Base-by-base conservation (phyloP, 1,140 invertebrate species). In the Coenobita brevimanus region DNA sequence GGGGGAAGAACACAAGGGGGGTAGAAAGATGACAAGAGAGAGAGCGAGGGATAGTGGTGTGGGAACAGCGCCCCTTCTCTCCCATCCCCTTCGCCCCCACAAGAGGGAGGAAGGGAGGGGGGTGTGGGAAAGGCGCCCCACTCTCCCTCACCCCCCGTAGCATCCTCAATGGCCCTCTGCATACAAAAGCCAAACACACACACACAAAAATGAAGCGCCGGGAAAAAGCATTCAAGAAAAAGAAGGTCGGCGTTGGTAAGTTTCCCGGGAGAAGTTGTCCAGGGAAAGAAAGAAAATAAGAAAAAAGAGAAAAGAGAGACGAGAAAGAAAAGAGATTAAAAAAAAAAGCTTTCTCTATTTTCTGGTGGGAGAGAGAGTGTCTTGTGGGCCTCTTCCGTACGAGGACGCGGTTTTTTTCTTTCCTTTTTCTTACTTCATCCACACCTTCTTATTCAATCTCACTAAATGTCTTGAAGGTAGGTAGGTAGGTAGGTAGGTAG, bases 151-250 rank as follows among this genome's bases (percentile, higher is more conserved):
- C 76, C n/a, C n/a, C 30, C 21, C 41, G 41, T 62, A 27, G 57
- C 36, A 60, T 75, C 54, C 73, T 85, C 82, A 85, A 76, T 85
- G 73, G 71, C 82, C 15, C 82, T 46, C 33, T 62, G 82, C 82
- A n/a, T 76, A 85, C 82, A 85, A 85, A 85, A 85, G 82, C 82
- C 73, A 62, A 17, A 43, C 50, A 76, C 21, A 76, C n/a, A 30
- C 33, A 46, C n/a, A 82, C 38, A 80, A 84, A 84, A 84, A 76
- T 41, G 82, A 76, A 76, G 69, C 82, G 82, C 24, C 69, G 41
- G 50, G 41, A 69, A 84, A 82, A 84, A 75, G 82, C 62, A 57
- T 84, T 71, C 82, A 84, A 75, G 71, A 84, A 75, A 84, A 75
- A 71, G 82, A 75, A 71, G 69, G 50, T 69, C 54, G 43, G 64